Base-by-base conservation (phyloP, 2,888 invertebrate genomes). In the Metacarcinus magister region DNA sequence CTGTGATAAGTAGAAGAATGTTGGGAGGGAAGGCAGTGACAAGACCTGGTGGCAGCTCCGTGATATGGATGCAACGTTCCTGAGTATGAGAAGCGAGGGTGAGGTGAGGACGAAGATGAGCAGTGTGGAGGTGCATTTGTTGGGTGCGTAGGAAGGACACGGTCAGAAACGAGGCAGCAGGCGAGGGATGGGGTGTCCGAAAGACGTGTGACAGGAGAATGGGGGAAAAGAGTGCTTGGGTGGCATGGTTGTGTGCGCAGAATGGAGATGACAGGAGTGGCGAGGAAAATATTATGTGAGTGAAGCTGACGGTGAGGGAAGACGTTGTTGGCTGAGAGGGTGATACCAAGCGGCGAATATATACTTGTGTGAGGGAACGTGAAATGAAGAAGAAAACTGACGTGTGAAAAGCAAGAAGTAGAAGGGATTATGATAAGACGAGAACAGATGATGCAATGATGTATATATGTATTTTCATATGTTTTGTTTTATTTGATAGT, bases 241-340 rank as follows among this genome's bases (percentile, higher is more conserved):
- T 82, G 75, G 75, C 13, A 28, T 28, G 28, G 75, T 28, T n/a
- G 75, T 75, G 75, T n/a, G 75, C 75, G 75, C 28, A n/a, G 75
- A 82, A 82, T 82, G 75, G 75, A 82, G 28, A 82, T 82, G 75
- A 82, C 75, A n/a, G 32, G 75, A 82, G 75, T 82, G 75, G 75
- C 10, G 75, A 28, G 10, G 75, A 28, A 60, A 60, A 60, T 60
- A 60, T 60, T 60, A 23, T 60, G 60, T 23, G n/a, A 28, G 75
- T 82, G 75, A 82, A 28, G 75, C 8, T 82, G 32, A 23, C 10
- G 75, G 75, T 82, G 75, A 10, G 7, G n/a, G 75, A 28, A 28
- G n/a, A 60, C 60, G 60, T 39, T 23, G 60, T 23, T 60, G 23
- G 60, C 60, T 60, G 23, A 54, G 10, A 48, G 48, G 60, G 60